These are phyloP conservation scores for Acheta domesticus DNA, from an alignment of 2,888 invertebrate species.

Conservation along the genomic window DNA sequence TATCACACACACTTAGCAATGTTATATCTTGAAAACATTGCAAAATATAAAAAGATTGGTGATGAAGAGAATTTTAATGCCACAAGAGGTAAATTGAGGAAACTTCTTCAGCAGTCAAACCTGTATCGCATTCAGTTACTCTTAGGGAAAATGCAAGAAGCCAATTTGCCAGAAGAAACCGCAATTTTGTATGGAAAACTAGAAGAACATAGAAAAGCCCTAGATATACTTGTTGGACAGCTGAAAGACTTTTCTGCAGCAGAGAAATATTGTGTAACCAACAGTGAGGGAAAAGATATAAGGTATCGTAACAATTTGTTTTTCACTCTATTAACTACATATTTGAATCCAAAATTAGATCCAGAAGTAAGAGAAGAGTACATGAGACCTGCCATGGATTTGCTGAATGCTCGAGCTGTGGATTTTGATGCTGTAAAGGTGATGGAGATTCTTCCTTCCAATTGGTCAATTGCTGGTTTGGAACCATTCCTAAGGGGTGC, in stretches of 20 bases:
- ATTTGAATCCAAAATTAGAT: conserved; percentile 34
- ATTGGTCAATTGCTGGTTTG: conserved; percentile 49
- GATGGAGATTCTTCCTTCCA: conserved; percentile 47
- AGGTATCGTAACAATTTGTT: conserved; percentile 34
- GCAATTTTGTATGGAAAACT: conserved; percentile 55
- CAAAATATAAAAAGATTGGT: conserved; percentile 33
- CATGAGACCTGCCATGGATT: conserved; percentile 47
- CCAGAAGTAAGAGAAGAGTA: conserved; percentile 43
- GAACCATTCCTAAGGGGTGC: conserved; percentile 48
- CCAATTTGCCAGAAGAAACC: conserved; percentile 49
- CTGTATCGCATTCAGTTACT: conserved; percentile 49
- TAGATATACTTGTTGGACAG: conserved; percentile 51
- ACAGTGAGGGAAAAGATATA: conserved; percentile 32
- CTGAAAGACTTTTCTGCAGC: conserved; percentile 51
- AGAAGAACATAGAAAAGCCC: conserved; percentile 53
- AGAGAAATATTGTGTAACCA: conserved; percentile 50
- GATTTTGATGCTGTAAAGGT: conserved; percentile 50
- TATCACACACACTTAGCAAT: conserved; percentile 52
- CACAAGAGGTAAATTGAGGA: conserved; percentile 46
- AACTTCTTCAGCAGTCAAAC: conserved; percentile 48
- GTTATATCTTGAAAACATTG: conserved; percentile 49
- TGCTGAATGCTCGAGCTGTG: conserved; percentile 49
- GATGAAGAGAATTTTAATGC: conserved; percentile 30
- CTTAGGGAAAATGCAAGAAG: conserved; percentile 49
- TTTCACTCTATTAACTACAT: conserved; percentile 33